Evolutionary conservation across 2,888 invertebrate species (phyloP), one percentile per base, ranked within the genome.

Genomic region (Xanthostigma xanthostigma): DNA sequence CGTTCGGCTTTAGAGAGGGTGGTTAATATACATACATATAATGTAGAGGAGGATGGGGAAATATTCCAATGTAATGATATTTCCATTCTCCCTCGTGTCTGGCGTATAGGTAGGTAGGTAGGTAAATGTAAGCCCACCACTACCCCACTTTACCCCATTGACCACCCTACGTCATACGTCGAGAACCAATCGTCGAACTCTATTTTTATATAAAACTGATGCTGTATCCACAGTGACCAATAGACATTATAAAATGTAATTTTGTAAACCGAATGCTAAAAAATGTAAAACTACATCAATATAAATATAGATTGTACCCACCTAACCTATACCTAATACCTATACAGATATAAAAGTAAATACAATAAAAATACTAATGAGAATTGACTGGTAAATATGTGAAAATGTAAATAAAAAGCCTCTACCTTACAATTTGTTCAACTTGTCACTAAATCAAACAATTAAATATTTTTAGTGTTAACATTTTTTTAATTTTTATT

Each of bases 21-120:
- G 62, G 48, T 39, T 39, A 14, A 14, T 39, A 39, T 14, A 12
- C 12, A 14, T 39, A 14, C 14, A 14, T 39, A 12, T 14, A 14
- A 39, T 39, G 40, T 14, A 14, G 40, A 14, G 12, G 40, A 14
- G 40, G 40, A 14, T 33, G 27, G 27, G 33, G 33, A 42, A 12
- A 34, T 12, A 12, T 51, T 59, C 64, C 62, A 61, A 63, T 63
- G 64, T 66, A 67, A 66, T 67, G 65, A 67, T 67, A 67, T 67
- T 67, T 66, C 65, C 65, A 66, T 64, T 64, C 67, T 27, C 27
- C 27, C 27, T 27, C 27, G 27, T 27, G 27, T 27, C 27, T 27
- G 27, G 27, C 27, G 5, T 27, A 27, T 27, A 27, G 27, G 27
- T 27, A 27, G 27, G 27, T 5, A 27, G 27, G 27, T 27, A 27